A percentile compares a stretch with the other conserved stretches of the same genome.
phyloP scores from a whole-genome alignment of 2,888 invertebrate species.

The Dilophus febrilis region DNA sequence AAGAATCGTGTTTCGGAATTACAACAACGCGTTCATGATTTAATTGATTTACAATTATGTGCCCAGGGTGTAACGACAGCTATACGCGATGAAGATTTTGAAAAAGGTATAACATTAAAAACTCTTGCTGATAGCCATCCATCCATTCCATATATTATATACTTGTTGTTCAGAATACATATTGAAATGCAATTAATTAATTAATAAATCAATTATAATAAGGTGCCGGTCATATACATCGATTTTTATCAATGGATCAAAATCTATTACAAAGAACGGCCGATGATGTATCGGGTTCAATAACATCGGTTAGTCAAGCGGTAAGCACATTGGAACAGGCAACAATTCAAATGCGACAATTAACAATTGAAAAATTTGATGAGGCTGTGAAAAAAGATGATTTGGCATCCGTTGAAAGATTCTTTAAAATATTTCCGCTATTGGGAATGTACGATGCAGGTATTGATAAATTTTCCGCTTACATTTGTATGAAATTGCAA shows the following conservation, averaged over 20 bases:
- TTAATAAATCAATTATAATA: too few relatives aligned
- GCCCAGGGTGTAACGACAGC: slow-evolving; percentile 95
- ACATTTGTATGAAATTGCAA: slow-evolving; percentile 61
- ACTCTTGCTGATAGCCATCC: neutral
- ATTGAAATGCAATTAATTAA: too few relatives aligned
- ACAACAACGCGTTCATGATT: slow-evolving; percentile 83
- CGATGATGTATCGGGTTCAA: slow-evolving; percentile 47
- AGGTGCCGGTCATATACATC: slow-evolving; percentile 87
- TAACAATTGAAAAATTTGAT: slow-evolving; percentile 68
- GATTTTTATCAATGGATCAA: slow-evolving; percentile 87
- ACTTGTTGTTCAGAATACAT: neutral
- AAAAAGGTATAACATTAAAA: slow-evolving; percentile 40
- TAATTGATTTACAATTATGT: slow-evolving; percentile 86
- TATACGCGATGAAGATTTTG: slow-evolving; percentile 87
- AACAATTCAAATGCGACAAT: slow-evolving; percentile 45
- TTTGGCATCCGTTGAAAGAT: slow-evolving; percentile 76
- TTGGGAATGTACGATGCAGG: slow-evolving; percentile 84
- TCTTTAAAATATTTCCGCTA: slow-evolving; percentile 93
- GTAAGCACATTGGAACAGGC: slow-evolving; percentile 48
- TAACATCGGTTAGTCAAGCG: slow-evolving; percentile 29
- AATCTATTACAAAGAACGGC: slow-evolving; percentile 58
- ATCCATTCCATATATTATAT: neutral
- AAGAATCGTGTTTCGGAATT: slow-evolving; percentile 85
- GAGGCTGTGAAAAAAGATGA: slow-evolving; percentile 81
- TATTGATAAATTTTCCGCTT: slow-evolving; percentile 69